phyloP scores from a whole-genome alignment of 2,888 invertebrate genomes.

The Ischnus inquisitorius region DNA sequence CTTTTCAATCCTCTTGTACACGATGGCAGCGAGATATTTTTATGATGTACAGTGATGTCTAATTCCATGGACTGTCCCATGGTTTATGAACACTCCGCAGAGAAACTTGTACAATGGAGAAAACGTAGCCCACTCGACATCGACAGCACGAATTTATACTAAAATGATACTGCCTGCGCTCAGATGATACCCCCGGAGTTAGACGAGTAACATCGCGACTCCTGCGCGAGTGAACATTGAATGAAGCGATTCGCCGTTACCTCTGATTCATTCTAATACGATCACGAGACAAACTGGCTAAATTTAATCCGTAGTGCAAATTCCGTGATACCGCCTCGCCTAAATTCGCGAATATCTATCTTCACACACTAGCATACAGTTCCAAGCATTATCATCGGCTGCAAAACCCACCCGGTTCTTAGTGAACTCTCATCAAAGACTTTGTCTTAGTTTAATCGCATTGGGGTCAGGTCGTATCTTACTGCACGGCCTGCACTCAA shows the following conservation, averaged over 20 bases:
- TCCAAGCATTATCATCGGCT: conserved; percentile 73
- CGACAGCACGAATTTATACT: neutral
- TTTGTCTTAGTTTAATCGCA: conserved; percentile 69
- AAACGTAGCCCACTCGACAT: neutral
- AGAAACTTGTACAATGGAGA: too few relatives aligned
- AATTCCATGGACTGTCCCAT: too few relatives aligned
- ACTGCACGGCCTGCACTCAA: conserved; percentile 38
- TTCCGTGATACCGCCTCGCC: conserved; percentile 34
- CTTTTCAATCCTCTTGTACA: too few relatives aligned
- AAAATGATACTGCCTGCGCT: neutral
- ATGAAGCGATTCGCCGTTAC: conserved; percentile 21
- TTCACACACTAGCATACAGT: conserved; percentile 21
- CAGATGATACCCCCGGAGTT: neutral
- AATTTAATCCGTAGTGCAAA: conserved; percentile 39
- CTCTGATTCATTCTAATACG: conserved; percentile 32
- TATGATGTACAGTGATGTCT: too few relatives aligned
- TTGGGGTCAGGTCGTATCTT: conserved; percentile 62
- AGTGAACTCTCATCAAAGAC: conserved; percentile 75
- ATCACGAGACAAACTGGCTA: conserved; percentile 43
- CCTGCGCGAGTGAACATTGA: conserved; percentile 18
- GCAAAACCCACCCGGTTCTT: conserved; percentile 71
- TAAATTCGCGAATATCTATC: neutral
- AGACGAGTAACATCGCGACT: too few relatives aligned
- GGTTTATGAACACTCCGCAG: too few relatives aligned
- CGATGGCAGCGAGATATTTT: too few relatives aligned